Evolutionary conservation across 2,888 invertebrate genomes (phyloP).

Genomic region (Poecilus cupreus): DNA sequence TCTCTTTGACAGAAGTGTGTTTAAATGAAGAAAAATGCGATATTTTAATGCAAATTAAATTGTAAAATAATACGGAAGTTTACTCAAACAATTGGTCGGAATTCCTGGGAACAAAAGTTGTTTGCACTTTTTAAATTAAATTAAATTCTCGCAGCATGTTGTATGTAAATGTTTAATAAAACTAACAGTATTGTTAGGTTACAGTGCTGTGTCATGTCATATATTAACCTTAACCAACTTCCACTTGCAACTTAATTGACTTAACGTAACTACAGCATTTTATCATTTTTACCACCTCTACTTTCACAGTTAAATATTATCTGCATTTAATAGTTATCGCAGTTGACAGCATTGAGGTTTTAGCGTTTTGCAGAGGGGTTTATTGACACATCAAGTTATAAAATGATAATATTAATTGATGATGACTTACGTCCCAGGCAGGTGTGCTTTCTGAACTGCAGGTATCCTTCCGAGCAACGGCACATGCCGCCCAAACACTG

Average conservation of each 20-base stretch:
- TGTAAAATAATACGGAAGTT: constrained; percentile 2
- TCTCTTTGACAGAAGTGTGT: no score
- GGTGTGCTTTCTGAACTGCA: constrained; percentile 92
- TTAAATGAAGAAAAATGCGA: not conserved
- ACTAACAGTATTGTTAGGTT: constrained; percentile 30
- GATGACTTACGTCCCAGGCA: constrained; percentile 90
- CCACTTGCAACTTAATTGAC: not conserved
- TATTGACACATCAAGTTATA: not conserved
- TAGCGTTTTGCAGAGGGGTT: no score
- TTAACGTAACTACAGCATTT: no score
- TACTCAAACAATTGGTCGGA: not conserved
- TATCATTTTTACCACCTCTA: no score
- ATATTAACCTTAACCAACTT: not conserved
- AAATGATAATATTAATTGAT: not conserved
- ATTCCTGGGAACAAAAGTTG: constrained; percentile 24
- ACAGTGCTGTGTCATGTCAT: constrained; percentile 30
- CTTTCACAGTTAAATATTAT: no score
- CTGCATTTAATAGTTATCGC: no score
- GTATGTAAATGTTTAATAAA: constrained; percentile 34
- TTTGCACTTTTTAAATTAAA: constrained; percentile 38
- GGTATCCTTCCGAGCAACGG: constrained; percentile 87
- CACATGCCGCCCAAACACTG: constrained; percentile 89
- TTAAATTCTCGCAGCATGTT: constrained; percentile 32
- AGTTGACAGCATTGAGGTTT: no score
- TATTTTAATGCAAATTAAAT: constrained; percentile 16